Evolutionary conservation across 1,140 invertebrate species (phyloP).

Genomic region (Ridgeia piscesae): DNA sequence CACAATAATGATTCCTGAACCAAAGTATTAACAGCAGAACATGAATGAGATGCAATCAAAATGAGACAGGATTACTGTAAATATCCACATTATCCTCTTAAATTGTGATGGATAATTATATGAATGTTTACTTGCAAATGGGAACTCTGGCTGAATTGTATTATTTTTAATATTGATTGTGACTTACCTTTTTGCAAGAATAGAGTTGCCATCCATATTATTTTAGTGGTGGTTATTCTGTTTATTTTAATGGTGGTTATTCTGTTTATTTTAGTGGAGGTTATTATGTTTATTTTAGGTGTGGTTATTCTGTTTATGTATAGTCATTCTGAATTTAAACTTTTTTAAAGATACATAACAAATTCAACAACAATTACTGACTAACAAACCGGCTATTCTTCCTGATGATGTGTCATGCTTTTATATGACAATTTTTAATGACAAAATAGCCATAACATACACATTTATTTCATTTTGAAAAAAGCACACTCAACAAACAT

Average conservation of each 20-base stretch:
- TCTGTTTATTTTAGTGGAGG: too few species aligned
- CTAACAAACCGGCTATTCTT: too few species aligned
- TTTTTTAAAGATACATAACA: too few species aligned
- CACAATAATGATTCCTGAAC: not conserved
- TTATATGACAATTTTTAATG: not conserved
- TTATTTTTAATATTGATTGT: not conserved
- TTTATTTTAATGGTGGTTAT: too few species aligned
- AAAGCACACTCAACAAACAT: too few species aligned
- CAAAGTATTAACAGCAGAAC: not conserved
- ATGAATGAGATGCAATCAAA: not conserved
- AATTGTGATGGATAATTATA: not conserved
- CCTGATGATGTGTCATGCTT: not conserved
- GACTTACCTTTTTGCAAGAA: not conserved
- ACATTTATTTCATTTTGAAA: not conserved
- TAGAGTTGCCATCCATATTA: too few species aligned
- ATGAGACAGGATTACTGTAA: slow-evolving; percentile 30
- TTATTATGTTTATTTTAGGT: too few species aligned
- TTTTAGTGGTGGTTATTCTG: too few species aligned
- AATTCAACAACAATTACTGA: too few species aligned
- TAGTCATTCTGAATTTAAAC: too few species aligned
- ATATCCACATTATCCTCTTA: not conserved
- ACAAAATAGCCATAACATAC: not conserved
- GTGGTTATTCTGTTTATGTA: too few species aligned
- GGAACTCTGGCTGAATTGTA: not conserved
- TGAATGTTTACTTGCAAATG: not conserved